Percentiles rank a stretch among this genome's conserved stretches.
These are phyloP conservation scores for Leptopilina boulardi DNA, from an alignment of 1,140 invertebrate species.

Conservation along the genomic window DNA sequence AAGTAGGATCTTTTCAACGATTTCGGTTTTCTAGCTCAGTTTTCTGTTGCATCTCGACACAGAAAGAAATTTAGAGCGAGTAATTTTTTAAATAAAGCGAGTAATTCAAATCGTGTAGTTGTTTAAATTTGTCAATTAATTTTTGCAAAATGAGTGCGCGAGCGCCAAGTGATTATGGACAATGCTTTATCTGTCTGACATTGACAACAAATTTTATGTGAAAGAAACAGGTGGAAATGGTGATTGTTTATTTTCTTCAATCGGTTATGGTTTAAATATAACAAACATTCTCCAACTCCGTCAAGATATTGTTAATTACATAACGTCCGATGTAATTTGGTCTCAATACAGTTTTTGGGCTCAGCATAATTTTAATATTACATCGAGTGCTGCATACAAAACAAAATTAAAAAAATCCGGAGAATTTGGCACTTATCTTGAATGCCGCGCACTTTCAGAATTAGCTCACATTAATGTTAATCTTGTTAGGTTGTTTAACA, in stretches of 20 bases:
- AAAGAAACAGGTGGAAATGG: neutral
- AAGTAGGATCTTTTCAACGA: too few relatives aligned
- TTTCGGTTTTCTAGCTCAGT: too few relatives aligned
- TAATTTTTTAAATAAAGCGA: too few relatives aligned
- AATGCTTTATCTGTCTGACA: neutral
- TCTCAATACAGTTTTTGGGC: neutral
- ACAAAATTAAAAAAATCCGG: neutral
- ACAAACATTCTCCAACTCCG: neutral
- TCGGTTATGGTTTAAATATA: neutral
- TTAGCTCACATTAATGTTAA: neutral
- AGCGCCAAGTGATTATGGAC: neutral
- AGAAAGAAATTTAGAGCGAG: too few relatives aligned
- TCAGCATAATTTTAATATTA: neutral
- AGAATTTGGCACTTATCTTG: conserved; percentile 6
- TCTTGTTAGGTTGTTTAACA: neutral
- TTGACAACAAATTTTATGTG: neutral
- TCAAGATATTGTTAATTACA: neutral
- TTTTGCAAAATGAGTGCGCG: too few relatives aligned
- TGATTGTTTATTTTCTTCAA: neutral
- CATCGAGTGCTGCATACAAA: neutral
- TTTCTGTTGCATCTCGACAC: too few relatives aligned
- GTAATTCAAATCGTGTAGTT: too few relatives aligned
- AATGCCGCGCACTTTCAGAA: neutral
- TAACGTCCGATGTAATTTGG: neutral
- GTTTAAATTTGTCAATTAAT: too few relatives aligned